phyloP scores from a whole-genome alignment of 23 tunicate species.

The Botrylloides violaceus region DNA sequence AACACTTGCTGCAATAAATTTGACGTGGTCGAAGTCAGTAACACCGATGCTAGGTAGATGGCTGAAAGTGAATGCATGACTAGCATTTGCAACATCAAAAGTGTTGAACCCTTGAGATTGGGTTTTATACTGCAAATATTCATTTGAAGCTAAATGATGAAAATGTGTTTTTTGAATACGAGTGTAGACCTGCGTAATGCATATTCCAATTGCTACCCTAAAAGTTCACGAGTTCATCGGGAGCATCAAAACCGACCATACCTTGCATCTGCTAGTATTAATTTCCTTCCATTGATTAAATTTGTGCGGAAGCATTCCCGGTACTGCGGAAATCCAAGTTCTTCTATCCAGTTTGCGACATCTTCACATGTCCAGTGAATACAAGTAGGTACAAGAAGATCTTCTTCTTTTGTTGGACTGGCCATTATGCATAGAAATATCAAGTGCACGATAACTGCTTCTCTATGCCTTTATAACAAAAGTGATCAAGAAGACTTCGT shows the following conservation, averaged over 20 bases:
- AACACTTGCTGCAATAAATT: slow-evolving; percentile 55
- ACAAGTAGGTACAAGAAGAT: slow-evolving; percentile 64
- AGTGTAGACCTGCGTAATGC: too few relatives aligned
- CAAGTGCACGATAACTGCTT: background rate
- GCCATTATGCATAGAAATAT: slow-evolving; percentile 14
- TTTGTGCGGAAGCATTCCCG: slow-evolving; percentile 66
- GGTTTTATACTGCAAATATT: too few relatives aligned
- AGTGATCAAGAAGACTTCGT: too few relatives aligned
- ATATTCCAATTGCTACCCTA: too few relatives aligned
- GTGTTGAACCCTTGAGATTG: too few relatives aligned
- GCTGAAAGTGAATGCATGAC: slow-evolving; percentile 37
- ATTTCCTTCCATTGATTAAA: slow-evolving; percentile 77
- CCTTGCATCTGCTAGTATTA: slow-evolving; percentile 69
- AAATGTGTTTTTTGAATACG: too few relatives aligned
- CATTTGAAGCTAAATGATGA: too few relatives aligned
- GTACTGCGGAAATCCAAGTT: slow-evolving; percentile 92
- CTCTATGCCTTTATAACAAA: too few relatives aligned
- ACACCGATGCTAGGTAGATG: slow-evolving; percentile 64
- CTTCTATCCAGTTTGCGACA: slow-evolving; percentile 91
- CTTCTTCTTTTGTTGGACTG: slow-evolving; percentile 42
- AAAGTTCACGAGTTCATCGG: too few relatives aligned
- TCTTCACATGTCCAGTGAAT: slow-evolving; percentile 88
- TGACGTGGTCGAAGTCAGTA: slow-evolving; percentile 79
- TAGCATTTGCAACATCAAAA: too few relatives aligned
- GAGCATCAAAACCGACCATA: too few relatives aligned